Evolutionary conservation across 2,113 vertebrate genomes (phyloP).

Genomic region (Brachypodius melanocephalos): DNA sequence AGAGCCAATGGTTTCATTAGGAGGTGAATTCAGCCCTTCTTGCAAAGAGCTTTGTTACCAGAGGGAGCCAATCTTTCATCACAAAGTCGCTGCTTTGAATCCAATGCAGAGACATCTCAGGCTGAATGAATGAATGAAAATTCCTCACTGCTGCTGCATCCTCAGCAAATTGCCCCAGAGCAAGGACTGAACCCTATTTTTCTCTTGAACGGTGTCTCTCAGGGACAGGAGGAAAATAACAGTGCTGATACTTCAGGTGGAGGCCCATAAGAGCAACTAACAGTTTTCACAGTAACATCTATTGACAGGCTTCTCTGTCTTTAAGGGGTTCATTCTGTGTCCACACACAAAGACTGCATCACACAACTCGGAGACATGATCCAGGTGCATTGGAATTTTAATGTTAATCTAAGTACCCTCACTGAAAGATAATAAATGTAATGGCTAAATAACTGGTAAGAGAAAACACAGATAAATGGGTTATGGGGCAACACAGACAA

Average conservation of each 20-base stretch:
- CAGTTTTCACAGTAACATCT: background rate
- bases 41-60: background rate
- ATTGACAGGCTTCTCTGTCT: background rate
- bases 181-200: background rate
- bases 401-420: constrained; percentile 14
- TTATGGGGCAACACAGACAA: background rate
- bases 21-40: background rate
- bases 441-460: background rate
- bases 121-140: background rate
- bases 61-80: background rate
- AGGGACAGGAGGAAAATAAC: background rate
- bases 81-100: background rate
- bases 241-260: background rate
- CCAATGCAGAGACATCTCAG: background rate
- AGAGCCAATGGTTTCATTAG: background rate
- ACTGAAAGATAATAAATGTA: background rate
- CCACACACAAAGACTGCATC: background rate
- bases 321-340: background rate
- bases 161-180: background rate
- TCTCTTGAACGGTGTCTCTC: background rate
- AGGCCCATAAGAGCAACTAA: background rate
- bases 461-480: constrained; percentile 13
- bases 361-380: background rate
- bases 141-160: background rate
- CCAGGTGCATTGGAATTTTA: constrained; percentile 24